These are phyloP conservation scores for Machimus atricapillus DNA, from an alignment of 2,888 invertebrate genomes.

Conservation along the genomic window DNA sequence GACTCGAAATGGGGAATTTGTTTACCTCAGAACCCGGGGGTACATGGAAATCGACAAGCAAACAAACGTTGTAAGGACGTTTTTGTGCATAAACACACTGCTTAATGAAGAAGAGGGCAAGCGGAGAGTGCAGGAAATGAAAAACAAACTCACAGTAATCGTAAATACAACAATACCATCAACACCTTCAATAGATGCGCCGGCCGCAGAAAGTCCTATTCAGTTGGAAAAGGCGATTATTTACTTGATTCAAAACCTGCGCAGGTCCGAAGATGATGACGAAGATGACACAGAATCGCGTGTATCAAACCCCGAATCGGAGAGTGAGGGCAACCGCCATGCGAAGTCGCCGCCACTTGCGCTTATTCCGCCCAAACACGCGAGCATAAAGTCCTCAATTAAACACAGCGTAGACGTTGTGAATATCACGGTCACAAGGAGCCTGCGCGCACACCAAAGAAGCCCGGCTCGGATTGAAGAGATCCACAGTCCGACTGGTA, in stretches of 20 bases:
- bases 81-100: constrained; percentile 85
- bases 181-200: constrained; percentile 57
- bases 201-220: constrained; percentile 74
- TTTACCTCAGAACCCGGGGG: constrained; percentile 84
- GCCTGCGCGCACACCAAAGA: constrained; percentile 51
- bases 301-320: not conserved
- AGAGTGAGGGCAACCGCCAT: constrained; percentile 45
- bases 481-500: not conserved
- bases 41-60: constrained; percentile 81
- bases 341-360: constrained; percentile 59
- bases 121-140: constrained; percentile 79
- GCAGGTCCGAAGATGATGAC: constrained; percentile 51
- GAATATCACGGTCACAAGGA: constrained; percentile 56
- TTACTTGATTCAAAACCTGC: constrained; percentile 69
- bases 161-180: constrained; percentile 65
- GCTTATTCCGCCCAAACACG: constrained; percentile 60
- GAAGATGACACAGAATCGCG: constrained; percentile 49
- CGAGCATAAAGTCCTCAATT: constrained; percentile 60
- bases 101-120: constrained; percentile 77
- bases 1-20: constrained; percentile 82
- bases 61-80: constrained; percentile 81
- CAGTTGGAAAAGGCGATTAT: constrained; percentile 76
- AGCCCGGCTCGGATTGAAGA: not conserved
- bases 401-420: constrained; percentile 62
- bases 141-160: constrained; percentile 76